Base-by-base conservation (phyloP, 1,140 invertebrate species). In the Goniozus legneri region DNA sequence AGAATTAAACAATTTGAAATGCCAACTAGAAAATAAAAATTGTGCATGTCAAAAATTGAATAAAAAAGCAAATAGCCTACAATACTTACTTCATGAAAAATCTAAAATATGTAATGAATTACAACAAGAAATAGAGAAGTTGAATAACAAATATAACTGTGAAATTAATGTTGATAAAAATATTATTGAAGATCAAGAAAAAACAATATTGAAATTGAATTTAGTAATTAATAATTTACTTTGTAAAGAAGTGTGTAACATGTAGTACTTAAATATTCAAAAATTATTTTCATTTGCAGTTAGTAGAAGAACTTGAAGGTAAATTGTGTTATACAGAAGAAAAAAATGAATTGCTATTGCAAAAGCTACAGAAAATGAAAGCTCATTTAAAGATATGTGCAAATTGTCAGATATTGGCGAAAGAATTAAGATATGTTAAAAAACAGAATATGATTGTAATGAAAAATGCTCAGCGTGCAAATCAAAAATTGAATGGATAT, bases 131-230 rank as follows among this genome's bases (percentile, higher is more conserved):
- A 38, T 65, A 21, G 49, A 58, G 31, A 35, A 52, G 24, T 44
- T 38, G n/a, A 59, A 50, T 41, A 59, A 67, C 10, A 57, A 52
- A 18, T 37, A 60, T 37, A 53, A 43, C 34, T 68, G 49, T 30
- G 60, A 64, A 34, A 12, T 62, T 12, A 61, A 57, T 43, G 56
- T 64, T 16, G 66, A 68, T 37, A 60, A 66, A 8, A 63, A 64
- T 37, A 65, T 68, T 16, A 58, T 67, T 32, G 39, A 37, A 1
- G 62, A 66, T 19, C 63, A 65, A 31, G 45, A 38, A 22, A 58
- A 60, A 31, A 68, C 57, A 6, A 65, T 68, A 14, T 43, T 54
- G 16, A 66, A 49, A 41, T 56, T 63, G 22, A 68, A 58, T 53
- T 58, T 61, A 34, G 65, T 66, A 60, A 2, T 33, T 42, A 47